Conservation (phyloP, 2,797 vertebrate species). For the Furcifer pardalis region DNA sequence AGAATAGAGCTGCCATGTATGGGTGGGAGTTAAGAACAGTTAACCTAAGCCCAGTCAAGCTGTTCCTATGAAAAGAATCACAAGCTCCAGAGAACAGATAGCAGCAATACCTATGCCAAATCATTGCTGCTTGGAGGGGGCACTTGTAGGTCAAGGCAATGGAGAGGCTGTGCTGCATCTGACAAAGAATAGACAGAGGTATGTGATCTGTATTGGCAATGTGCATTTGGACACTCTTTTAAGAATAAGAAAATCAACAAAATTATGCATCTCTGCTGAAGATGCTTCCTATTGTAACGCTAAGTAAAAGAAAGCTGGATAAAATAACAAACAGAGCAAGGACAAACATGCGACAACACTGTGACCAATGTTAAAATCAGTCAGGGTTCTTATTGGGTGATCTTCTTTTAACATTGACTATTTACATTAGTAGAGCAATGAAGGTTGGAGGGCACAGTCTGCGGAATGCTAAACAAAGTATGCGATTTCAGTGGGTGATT, state of each 20-base stretch:
- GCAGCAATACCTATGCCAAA: background rate
- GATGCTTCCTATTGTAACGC: slow-evolving; percentile 9
- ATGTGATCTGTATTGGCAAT: background rate
- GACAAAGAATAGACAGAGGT: background rate
- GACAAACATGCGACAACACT: slow-evolving; percentile 10
- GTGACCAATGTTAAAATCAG: background rate
- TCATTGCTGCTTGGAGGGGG: background rate
- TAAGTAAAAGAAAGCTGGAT: background rate
- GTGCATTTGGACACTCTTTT: background rate
- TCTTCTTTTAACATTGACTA: slow-evolving; percentile 24
- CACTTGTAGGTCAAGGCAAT: background rate
- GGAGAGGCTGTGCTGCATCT: background rate
- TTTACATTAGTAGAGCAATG: background rate
- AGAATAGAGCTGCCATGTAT: background rate
- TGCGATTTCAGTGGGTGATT: slow-evolving; percentile 17
- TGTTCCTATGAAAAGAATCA: background rate
- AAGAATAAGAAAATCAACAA: slow-evolving; percentile 23
- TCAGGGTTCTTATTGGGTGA: background rate
- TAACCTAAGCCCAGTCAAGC: background rate
- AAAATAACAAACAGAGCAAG: slow-evolving; percentile 23
- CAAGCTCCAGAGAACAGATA: background rate
- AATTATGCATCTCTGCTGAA: slow-evolving; percentile 11
- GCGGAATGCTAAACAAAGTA: slow-evolving; percentile 34
- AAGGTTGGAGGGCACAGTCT: slow-evolving; percentile 13
- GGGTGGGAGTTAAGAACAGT: background rate